Evolutionary conservation across 1,140 invertebrate genomes (phyloP), one percentile per base, ranked within the genome.

Genomic region (Dinoponera quadriceps): DNA sequence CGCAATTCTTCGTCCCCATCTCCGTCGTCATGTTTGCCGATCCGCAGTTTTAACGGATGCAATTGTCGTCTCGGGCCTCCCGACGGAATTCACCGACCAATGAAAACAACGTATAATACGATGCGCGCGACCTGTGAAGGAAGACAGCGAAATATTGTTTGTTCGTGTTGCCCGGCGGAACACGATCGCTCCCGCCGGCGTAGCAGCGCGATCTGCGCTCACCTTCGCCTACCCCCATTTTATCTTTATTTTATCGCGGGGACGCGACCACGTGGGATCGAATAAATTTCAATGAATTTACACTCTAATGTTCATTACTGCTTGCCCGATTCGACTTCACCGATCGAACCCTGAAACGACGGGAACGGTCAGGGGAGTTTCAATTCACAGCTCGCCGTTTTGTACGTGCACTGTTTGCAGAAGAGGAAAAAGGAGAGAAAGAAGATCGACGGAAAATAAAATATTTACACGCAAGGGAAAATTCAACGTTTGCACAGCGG

Each of bases 211-310:
- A 44, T 9, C 38, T n/a, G n/a, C 38, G 38, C 38, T 44, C 38
- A 44, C 27, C 14, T 16, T 63, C 54, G 5, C 20, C 44, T 55
- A 55, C 18, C n/a, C n/a, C n/a, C 18, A 20, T 57, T 25, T 13
- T 59, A 44, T 27, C 20, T 59, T 59, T 9, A 29, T 74, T 74
- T 27, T 49, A 49, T 63, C n/a, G 22, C 63, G n/a, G 2, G 4
- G 13, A 65, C 14, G 33, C 9, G 2, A 38, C 3, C 7, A n/a
- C n/a, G 25, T 29, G 16, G 11, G 44, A 44, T 71, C 44, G 13
- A 22, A 14, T 16, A 59, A 38, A 27, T 72, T 55, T 44, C 25
- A n/a, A 74, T 63, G 29, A 74, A 63, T 74, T 62, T 44, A 48
- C 0, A 0, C 3, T 20, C 7, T 20, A 27, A 48, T 9, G 22